Conservation (phyloP, 2,113 vertebrate genomes). For the Malurus alboscapulatus region DNA sequence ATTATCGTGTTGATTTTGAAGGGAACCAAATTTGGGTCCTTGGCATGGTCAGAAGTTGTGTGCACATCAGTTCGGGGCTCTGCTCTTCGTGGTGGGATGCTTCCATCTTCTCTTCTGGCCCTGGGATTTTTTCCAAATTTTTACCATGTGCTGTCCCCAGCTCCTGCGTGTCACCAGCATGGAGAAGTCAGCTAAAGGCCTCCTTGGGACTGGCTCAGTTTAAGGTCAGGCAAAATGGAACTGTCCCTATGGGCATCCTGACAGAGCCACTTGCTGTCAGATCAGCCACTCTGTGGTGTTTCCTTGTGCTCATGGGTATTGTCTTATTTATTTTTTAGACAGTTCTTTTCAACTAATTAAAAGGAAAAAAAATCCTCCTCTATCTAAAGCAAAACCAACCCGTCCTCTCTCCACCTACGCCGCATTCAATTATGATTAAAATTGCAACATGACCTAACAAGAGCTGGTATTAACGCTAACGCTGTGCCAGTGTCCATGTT, state of each 20-base stretch:
- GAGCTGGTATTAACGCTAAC: constrained; percentile 21
- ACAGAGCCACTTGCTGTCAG: background rate
- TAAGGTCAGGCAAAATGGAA: background rate
- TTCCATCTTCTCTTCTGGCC: background rate
- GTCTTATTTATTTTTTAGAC: constrained; percentile 14
- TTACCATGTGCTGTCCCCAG: rapidly evolving
- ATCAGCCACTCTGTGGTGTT: background rate
- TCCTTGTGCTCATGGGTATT: background rate
- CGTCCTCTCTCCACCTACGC: constrained; percentile 47
- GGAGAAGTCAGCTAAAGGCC: background rate
- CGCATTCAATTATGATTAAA: constrained; percentile 63
- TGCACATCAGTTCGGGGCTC: rapidly evolving
- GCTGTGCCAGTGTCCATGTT: constrained; percentile 56
- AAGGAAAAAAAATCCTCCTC: background rate
- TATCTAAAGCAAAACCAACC: constrained; percentile 58
- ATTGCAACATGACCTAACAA: constrained; percentile 67
- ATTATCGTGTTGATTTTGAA: background rate
- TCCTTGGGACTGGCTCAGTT: background rate
- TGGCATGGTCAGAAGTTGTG: rapidly evolving
- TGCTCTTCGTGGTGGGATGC: background rate
- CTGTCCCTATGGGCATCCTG: background rate
- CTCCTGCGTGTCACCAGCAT: background rate
- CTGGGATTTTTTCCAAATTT: background rate
- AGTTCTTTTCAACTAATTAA: constrained; percentile 29
- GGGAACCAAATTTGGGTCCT: background rate